Percentiles rank a stretch among this genome's conserved stretches.
phyloP scores from a whole-genome alignment of 2,113 vertebrate species.

The Festucalex cinctus region DNA sequence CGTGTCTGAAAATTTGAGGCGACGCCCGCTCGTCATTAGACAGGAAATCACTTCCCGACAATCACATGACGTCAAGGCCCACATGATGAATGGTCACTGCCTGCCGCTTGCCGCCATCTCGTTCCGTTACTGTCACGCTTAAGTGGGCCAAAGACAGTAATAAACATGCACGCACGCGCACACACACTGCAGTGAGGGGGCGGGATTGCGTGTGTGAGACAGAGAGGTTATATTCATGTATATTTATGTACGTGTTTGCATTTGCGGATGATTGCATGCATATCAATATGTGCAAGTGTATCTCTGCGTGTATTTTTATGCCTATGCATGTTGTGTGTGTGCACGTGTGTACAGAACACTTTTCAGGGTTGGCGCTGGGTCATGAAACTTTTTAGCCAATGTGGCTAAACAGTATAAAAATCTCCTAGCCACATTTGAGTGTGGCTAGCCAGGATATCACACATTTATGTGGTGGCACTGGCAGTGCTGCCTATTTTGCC shows the following conservation, averaged over 20 bases:
- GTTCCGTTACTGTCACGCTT: conserved; percentile 76
- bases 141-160: conserved; percentile 77
- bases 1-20: conserved; percentile 58
- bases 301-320: not conserved
- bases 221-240: too few relatives aligned
- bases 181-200: not conserved
- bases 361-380: too few relatives aligned
- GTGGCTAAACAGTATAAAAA: too few relatives aligned
- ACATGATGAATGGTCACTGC: conserved; percentile 74
- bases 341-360: too few relatives aligned
- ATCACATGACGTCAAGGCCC: conserved; percentile 54
- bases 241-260: too few relatives aligned
- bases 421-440: too few relatives aligned
- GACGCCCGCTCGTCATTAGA: conserved; percentile 44
- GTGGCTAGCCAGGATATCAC: too few relatives aligned
- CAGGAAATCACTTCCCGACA: conserved; percentile 64
- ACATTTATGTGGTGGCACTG: too few relatives aligned
- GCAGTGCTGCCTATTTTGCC: too few relatives aligned
- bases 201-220: too few relatives aligned
- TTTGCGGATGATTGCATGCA: not conserved
- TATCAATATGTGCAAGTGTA: conserved; percentile 18
- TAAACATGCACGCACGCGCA: conserved; percentile 68
- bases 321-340: not conserved
- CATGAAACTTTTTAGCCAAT: too few relatives aligned
- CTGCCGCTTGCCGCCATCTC: conserved; percentile 67